A percentile compares a stretch with the other conserved stretches of the same genome.
Evolutionary conservation across 2,113 vertebrate species (phyloP).

Genomic region (Geothlypis trichas): DNA sequence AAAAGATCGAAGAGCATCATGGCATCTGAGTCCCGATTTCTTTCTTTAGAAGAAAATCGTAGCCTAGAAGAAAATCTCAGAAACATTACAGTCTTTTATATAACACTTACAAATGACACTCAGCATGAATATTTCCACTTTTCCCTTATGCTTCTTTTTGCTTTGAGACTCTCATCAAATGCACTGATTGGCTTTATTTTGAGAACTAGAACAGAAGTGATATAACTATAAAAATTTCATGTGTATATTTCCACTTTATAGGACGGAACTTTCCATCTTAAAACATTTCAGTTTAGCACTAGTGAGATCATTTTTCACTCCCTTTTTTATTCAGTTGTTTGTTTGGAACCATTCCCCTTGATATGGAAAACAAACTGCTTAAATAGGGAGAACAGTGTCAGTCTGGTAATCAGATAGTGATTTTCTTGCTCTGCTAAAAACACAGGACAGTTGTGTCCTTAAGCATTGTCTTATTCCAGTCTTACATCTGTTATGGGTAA

Average conservation of each 20-base stretch:
- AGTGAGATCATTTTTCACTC: background rate
- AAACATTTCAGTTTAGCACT: background rate
- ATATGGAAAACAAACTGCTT: background rate
- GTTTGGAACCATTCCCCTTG: background rate
- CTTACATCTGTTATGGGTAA: background rate
- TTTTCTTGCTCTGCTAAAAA: background rate
- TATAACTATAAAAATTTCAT: slow-evolving; percentile 4
- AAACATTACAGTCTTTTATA: background rate
- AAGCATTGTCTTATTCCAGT: background rate
- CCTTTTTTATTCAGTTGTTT: background rate
- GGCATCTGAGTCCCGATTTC: background rate
- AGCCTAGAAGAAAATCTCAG: background rate
- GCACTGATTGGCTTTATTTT: background rate
- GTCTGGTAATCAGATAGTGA: background rate
- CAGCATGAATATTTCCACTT: background rate
- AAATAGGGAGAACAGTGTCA: background rate
- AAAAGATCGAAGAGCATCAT: background rate
- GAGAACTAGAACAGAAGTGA: slow-evolving; percentile 18
- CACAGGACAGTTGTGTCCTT: background rate
- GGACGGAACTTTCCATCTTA: background rate
- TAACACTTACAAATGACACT: background rate
- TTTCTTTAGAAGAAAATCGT: background rate
- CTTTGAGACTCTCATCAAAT: background rate
- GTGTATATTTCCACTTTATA: background rate
- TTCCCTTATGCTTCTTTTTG: background rate